A percentile compares a stretch with the other conserved stretches of the same genome.
Evolutionary conservation across 1,140 invertebrate genomes (phyloP).

Genomic region (Drosophila chauvacae): DNA sequence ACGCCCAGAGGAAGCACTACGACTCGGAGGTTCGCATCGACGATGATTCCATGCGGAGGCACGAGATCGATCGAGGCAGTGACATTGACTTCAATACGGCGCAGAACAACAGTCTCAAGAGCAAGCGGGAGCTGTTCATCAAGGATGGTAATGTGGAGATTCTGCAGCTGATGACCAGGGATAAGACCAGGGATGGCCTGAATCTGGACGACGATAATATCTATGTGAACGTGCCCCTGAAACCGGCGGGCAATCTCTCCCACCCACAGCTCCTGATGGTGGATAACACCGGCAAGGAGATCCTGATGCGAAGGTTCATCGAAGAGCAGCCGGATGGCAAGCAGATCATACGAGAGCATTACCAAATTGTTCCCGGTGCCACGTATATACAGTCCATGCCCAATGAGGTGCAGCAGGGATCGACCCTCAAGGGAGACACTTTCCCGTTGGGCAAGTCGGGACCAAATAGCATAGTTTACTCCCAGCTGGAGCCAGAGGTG

Average conservation of each 20-base stretch:
- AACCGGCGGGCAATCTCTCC: conserved; percentile 86
- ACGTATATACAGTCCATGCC: conserved; percentile 78
- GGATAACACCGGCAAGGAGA: conserved; percentile 90
- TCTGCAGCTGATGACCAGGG: conserved; percentile 90
- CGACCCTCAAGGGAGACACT: conserved; percentile 80
- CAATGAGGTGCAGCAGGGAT: conserved; percentile 75
- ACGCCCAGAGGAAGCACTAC: conserved; percentile 86
- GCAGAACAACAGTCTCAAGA: conserved; percentile 75
- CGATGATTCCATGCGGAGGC: conserved; percentile 89
- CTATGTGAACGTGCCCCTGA: conserved; percentile 86
- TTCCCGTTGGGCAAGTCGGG: conserved; percentile 83
- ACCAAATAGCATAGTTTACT: conserved; percentile 80
- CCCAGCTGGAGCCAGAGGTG: conserved; percentile 78
- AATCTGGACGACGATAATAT: conserved; percentile 86
- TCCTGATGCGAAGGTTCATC: conserved; percentile 92
- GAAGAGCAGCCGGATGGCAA: conserved; percentile 89
- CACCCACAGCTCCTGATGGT: conserved; percentile 87
- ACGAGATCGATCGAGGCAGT: conserved; percentile 91
- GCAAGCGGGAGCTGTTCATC: conserved; percentile 89
- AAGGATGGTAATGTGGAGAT: conserved; percentile 93
- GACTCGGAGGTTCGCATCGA: conserved; percentile 88
- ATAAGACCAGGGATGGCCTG: conserved; percentile 74
- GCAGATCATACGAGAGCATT: conserved; percentile 85
- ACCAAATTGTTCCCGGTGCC: conserved; percentile 85
- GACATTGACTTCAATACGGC: conserved; percentile 86